Evolutionary conservation across 2,113 vertebrate genomes (phyloP).

Genomic region (Osmerus eperlanus): DNA sequence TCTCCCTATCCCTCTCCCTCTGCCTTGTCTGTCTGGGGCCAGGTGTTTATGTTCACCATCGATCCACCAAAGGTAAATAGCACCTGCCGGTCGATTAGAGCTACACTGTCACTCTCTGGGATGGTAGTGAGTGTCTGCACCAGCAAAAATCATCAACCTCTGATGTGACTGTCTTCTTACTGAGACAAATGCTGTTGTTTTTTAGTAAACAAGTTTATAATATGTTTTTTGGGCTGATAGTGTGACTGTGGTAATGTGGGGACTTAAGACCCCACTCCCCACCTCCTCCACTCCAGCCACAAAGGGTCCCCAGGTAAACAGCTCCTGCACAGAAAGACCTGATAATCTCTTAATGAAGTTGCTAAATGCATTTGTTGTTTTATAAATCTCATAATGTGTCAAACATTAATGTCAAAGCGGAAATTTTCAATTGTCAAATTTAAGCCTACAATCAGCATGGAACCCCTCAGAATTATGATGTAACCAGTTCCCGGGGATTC

Average conservation of each 20-base stretch:
- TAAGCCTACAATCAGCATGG: too few relatives aligned
- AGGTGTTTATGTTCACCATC: not conserved
- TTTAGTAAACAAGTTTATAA: not conserved
- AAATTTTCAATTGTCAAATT: too few relatives aligned
- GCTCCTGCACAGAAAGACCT: too few relatives aligned
- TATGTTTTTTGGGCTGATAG: not conserved
- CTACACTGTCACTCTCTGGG: slow-evolving; percentile 2
- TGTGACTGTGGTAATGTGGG: not conserved
- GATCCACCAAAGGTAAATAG: slow-evolving; percentile 21
- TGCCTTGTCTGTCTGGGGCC: not conserved
- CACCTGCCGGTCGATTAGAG: slow-evolving; percentile 23
- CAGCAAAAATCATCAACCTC: not conserved
- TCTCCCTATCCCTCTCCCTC: not conserved
- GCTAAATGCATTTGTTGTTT: too few relatives aligned
- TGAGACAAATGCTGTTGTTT: not conserved
- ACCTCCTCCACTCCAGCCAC: not conserved
- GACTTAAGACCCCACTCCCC: not conserved
- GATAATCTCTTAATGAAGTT: too few relatives aligned
- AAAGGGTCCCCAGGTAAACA: too few relatives aligned
- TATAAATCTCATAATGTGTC: too few relatives aligned
- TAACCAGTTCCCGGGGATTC: not conserved
- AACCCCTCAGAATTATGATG: too few relatives aligned
- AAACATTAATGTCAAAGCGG: too few relatives aligned
- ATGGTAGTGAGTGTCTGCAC: not conserved
- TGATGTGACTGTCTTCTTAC: not conserved